These are phyloP conservation scores for Sciurus carolinensis DNA, from an alignment of 2,797 vertebrate species.

Conservation along the genomic window DNA sequence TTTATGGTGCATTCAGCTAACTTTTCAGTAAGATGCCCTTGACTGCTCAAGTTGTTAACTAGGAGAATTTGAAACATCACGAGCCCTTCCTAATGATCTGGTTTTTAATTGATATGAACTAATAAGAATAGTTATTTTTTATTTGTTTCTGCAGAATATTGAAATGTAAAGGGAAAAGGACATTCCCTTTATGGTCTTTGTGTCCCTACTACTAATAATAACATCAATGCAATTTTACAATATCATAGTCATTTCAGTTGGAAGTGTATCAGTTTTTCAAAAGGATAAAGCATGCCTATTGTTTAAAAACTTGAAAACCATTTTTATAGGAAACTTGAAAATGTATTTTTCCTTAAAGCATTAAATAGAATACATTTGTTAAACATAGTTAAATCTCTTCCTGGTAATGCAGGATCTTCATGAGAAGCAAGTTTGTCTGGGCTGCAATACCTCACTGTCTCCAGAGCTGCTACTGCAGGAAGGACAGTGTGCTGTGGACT, in stretches of 20 bases:
- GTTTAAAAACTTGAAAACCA: neutral
- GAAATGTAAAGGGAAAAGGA: neutral
- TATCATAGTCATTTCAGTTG: conserved; percentile 47
- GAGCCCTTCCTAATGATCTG: neutral
- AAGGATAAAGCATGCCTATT: neutral
- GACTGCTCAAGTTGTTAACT: neutral
- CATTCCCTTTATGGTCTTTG: neutral
- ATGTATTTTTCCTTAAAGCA: neutral
- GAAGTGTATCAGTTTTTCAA: conserved; percentile 45
- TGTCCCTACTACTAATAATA: neutral
- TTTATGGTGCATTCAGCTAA: neutral
- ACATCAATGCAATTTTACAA: neutral
- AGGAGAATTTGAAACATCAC: neutral
- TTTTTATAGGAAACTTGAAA: conserved; percentile 45
- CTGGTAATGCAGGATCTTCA: neutral
- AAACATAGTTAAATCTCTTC: neutral
- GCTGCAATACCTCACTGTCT: rapidly evolving
- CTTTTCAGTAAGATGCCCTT: neutral
- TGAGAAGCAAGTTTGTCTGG: neutral
- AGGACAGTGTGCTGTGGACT: neutral
- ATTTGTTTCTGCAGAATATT: conserved; percentile 6
- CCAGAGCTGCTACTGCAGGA: neutral
- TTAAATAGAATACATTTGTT: neutral
- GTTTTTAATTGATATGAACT: neutral
- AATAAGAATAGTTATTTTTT: conserved; percentile 16